Conservation (phyloP, 2,797 vertebrate genomes). For the Allobates femoralis region DNA sequence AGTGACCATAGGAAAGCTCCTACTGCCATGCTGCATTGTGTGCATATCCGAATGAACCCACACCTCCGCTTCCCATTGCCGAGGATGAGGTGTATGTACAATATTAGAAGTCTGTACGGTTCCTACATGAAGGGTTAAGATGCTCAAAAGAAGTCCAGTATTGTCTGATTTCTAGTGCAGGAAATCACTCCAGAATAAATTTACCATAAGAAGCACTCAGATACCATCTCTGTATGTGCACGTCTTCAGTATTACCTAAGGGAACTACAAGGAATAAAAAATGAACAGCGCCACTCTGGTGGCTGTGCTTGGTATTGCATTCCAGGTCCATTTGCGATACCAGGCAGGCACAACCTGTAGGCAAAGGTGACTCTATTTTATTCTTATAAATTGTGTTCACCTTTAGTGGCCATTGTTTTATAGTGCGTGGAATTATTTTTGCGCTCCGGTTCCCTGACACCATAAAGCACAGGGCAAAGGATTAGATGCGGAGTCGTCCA, state of each 20-base stretch:
- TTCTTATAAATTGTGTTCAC: too few relatives aligned
- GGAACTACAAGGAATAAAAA: background rate
- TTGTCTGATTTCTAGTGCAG: conserved; percentile 29
- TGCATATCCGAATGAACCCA: background rate
- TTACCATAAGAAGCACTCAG: background rate
- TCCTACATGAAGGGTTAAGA: conserved; percentile 22
- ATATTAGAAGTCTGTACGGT: conserved; percentile 29
- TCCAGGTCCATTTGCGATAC: background rate
- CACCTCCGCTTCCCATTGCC: background rate
- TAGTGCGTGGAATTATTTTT: background rate
- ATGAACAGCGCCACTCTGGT: background rate
- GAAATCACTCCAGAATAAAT: conserved; percentile 20
- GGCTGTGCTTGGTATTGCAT: background rate
- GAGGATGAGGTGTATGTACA: conserved; percentile 12
- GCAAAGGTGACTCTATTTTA: background rate
- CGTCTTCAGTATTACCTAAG: too few relatives aligned
- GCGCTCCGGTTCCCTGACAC: background rate
- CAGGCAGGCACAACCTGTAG: background rate
- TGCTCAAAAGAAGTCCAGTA: background rate
- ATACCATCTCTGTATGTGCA: background rate
- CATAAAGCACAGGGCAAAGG: background rate
- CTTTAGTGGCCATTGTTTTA: too few relatives aligned
- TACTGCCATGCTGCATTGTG: background rate
- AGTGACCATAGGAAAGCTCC: background rate
- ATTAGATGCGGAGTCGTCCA: background rate